phyloP scores from a whole-genome alignment of 2,888 invertebrate species.

The Drosophila mimica region DNA sequence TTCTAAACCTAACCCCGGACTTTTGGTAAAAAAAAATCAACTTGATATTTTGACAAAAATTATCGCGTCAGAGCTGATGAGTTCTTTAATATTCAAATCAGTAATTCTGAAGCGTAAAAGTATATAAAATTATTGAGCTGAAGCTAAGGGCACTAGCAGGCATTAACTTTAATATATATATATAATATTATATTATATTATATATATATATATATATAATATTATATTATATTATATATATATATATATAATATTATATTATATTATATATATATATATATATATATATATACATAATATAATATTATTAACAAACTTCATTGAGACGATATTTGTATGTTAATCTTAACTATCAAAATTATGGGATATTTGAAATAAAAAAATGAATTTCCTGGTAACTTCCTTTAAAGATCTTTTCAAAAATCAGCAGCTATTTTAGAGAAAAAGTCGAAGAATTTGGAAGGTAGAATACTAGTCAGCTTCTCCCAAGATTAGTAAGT shows the following conservation, averaged over 20 bases:
- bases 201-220: too few relatives aligned
- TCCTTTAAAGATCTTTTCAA: not conserved
- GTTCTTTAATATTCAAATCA: not conserved
- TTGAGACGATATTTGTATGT: not conserved
- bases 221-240: not conserved
- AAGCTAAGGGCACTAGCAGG: not conserved
- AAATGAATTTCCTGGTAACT: too few relatives aligned
- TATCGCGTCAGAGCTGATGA: not conserved
- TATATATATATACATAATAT: too few relatives aligned
- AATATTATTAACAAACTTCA: not conserved
- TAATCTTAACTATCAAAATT: not conserved
- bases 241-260: too few relatives aligned
- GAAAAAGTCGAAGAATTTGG: not conserved
- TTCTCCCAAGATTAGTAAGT: not conserved
- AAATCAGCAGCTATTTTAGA: too few relatives aligned
- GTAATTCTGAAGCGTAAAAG: not conserved
- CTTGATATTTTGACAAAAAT: not conserved
- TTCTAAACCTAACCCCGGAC: not conserved
- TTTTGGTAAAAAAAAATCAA: not conserved
- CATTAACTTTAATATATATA: not conserved
- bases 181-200: too few relatives aligned
- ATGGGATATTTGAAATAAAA: not conserved
- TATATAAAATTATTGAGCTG: not conserved
- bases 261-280: too few relatives aligned
- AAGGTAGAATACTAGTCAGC: not conserved